Evolutionary conservation across 2,888 invertebrate species (phyloP), one percentile per base, ranked within the genome.

Genomic region (Oscheius sp.): DNA sequence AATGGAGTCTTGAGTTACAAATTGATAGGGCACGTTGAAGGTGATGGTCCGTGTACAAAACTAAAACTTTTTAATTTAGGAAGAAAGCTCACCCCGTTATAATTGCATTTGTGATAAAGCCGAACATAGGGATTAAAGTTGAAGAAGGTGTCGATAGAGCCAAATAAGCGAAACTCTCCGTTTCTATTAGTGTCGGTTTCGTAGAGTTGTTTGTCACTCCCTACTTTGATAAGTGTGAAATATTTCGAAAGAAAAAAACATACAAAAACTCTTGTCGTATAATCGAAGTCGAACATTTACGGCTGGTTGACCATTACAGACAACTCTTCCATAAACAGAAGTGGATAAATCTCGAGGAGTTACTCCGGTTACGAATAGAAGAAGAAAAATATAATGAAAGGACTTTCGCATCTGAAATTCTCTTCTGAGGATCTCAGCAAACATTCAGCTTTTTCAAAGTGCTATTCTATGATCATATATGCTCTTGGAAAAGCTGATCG

Each of bases 121-220:
- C 31, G 27, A 15, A 61, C 45, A 61, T 61, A 61, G 4, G 61
- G 61, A 5, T 27, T 25, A 45, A 61, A 61, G 17, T 42, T 29
- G 45, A 61, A 61, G 1, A 27, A 42, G 0, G 61, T 61, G 61
- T 61, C 45, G 3, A 61, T 27, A 0, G 45, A 45, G 1, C 61
- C 61, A 20, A 61, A 61, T n/a, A 61, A 45, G 6, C 61, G 61
- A 45, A 61, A 61, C 29, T 61, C 61, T 10, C 61, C 61, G 45
- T 61, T 61, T 25, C 29, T n/a, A 20, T 61, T 61, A 27, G 61
- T 42, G 6, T 42, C 29, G 5, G 61, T 61, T 42, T 61, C 61
- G 25, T 61, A 45, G 10, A 61, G 8, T 25, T 42, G 25, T 29
- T 61, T 61, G 42, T 61, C 61, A 17, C n/a, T n/a, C n/a, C 42